These are phyloP conservation scores for Pyrocoelia pectoralis DNA, from an alignment of 2,888 invertebrate genomes.

Conservation along the genomic window DNA sequence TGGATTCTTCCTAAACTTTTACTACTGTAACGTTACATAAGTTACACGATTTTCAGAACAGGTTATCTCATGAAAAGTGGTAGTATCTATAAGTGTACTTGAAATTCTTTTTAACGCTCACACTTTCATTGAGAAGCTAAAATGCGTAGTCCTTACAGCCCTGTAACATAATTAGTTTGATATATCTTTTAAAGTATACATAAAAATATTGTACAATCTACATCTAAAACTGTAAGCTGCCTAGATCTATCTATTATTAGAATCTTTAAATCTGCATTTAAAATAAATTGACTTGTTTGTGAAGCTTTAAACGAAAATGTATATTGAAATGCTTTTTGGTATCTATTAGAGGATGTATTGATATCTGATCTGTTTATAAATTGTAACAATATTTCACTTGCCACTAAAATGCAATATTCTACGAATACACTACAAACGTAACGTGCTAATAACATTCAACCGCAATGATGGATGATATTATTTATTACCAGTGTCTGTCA, in stretches of 20 bases:
- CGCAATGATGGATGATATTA: slow-evolving; percentile 48
- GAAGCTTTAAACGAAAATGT: slow-evolving; percentile 15
- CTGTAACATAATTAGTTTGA: neutral
- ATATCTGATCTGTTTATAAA: slow-evolving; percentile 8
- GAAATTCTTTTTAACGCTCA: too few relatives aligned
- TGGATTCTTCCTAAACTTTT: too few relatives aligned
- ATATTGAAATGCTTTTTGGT: too few relatives aligned
- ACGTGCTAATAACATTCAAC: slow-evolving; percentile 46
- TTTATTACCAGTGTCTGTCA: slow-evolving; percentile 49
- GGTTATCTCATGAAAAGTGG: too few relatives aligned
- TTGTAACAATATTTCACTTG: slow-evolving; percentile 33
- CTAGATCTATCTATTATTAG: slow-evolving; percentile 45
- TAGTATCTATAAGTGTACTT: too few relatives aligned
- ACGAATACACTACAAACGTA: slow-evolving; percentile 35
- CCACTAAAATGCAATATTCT: slow-evolving; percentile 18
- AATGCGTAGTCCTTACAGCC: too few relatives aligned
- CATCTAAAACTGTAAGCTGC: neutral
- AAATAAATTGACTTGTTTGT: slow-evolving; percentile 30
- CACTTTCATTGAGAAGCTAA: too few relatives aligned
- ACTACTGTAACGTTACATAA: too few relatives aligned
- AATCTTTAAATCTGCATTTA: slow-evolving; percentile 47
- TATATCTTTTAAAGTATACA: neutral
- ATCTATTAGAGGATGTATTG: neutral
- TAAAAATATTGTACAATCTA: neutral
- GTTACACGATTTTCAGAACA: too few relatives aligned